Conservation (phyloP, 2,888 invertebrate species). For the Ypsolopha sequella region DNA sequence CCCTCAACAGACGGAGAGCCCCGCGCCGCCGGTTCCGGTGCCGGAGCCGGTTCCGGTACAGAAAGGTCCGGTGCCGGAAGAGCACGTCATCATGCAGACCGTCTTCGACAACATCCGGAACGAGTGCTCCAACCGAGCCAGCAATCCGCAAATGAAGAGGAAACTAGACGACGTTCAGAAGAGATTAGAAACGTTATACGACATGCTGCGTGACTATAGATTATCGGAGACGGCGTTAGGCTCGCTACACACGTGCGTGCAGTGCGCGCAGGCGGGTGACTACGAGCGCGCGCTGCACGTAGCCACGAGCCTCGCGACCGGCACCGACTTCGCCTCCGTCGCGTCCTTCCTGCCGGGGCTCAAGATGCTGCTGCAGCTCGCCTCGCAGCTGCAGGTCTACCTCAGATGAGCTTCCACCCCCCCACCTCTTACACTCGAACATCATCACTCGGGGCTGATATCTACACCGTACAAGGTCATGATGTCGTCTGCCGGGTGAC, state of each 20-base stretch:
- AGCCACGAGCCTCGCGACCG: conserved; percentile 84
- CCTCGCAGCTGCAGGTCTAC: conserved; percentile 74
- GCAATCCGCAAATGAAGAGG: conserved; percentile 87
- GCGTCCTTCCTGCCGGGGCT: conserved; percentile 94
- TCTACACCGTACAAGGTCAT: too few relatives aligned
- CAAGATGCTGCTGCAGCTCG: conserved; percentile 88
- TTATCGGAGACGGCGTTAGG: conserved; percentile 79
- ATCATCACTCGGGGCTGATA: too few relatives aligned
- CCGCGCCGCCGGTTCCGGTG: conserved; percentile 35
- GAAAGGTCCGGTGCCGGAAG: background rate
- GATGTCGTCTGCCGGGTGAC: too few relatives aligned
- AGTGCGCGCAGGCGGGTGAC: conserved; percentile 77
- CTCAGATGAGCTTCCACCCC: conserved; percentile 12
- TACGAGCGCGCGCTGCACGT: conserved; percentile 71
- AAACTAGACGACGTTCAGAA: conserved; percentile 91
- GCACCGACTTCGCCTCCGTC: conserved; percentile 91
- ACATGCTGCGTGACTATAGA: conserved; percentile 83
- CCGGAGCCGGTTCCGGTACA: background rate
- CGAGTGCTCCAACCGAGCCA: conserved; percentile 74
- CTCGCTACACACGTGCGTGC: conserved; percentile 83
- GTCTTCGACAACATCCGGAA: conserved; percentile 79
- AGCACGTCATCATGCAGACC: conserved; percentile 67
- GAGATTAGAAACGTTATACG: conserved; percentile 89
- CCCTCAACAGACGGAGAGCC: conserved; percentile 14
- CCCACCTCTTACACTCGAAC: too few relatives aligned